These are phyloP conservation scores for Passerina amoena DNA, from an alignment of 2,113 vertebrate species.

Conservation along the genomic window DNA sequence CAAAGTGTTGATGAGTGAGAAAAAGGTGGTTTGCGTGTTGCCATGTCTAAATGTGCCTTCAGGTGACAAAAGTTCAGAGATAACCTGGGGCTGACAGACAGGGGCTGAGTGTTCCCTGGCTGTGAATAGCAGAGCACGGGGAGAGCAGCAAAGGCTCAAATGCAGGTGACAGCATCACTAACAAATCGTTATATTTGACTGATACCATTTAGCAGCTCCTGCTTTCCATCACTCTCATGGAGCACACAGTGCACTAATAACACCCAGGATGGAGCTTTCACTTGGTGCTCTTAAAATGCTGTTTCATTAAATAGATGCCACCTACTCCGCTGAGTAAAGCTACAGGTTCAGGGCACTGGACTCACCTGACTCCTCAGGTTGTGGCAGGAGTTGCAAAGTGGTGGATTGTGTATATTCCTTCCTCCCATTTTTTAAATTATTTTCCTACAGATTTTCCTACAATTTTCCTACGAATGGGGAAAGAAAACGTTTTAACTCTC, in stretches of 20 bases:
- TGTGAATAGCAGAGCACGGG: background rate
- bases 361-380: too few relatives aligned
- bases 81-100: background rate
- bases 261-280: background rate
- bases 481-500: background rate
- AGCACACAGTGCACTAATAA: background rate
- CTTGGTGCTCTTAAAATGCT: background rate
- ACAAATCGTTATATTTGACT: background rate
- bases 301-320: slow-evolving; percentile 19
- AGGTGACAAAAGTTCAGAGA: slow-evolving; percentile 16
- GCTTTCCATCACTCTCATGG: background rate
- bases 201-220: slow-evolving; percentile 21
- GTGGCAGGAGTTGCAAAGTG: background rate
- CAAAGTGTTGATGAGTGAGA: slow-evolving; percentile 29
- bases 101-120: background rate
- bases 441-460: background rate
- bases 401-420: background rate
- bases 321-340: background rate
- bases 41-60: background rate
- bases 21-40: background rate
- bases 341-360: background rate
- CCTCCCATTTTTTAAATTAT: fast-evolving
- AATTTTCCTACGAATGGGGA: background rate
- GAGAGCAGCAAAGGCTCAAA: background rate
- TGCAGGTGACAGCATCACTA: background rate